Conservation (phyloP, 2,888 invertebrate species). For the Priapulus caudatus region DNA sequence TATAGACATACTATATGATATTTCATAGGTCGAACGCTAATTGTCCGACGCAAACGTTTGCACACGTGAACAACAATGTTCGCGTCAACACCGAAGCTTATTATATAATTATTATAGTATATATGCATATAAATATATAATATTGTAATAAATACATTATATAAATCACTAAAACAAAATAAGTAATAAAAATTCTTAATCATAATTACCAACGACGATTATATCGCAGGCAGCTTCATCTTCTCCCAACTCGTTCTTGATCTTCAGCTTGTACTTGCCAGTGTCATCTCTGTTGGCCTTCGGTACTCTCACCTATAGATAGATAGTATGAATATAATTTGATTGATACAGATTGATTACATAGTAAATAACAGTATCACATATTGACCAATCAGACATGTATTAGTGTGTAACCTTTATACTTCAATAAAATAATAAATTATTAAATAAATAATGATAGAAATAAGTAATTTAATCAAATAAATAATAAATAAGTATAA, state of each 20-base stretch:
- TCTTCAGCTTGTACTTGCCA: conserved; percentile 68
- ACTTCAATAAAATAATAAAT: background rate
- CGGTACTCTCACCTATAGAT: conserved; percentile 50
- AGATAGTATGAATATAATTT: too few species aligned
- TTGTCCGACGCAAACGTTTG: too few species aligned
- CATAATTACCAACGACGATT: conserved; percentile 56
- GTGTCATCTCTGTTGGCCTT: conserved; percentile 74
- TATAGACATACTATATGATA: too few species aligned
- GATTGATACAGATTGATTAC: too few species aligned
- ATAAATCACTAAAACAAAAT: background rate
- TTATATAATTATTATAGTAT: too few species aligned
- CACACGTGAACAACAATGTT: too few species aligned
- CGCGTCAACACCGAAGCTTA: too few species aligned
- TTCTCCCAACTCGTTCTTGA: conserved; percentile 71
- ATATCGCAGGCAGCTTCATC: conserved; percentile 74
- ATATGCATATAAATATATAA: too few species aligned
- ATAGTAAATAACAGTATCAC: too few species aligned
- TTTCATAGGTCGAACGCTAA: too few species aligned
- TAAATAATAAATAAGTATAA: too few species aligned
- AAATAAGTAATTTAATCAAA: too few species aligned
- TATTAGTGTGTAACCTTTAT: conserved; percentile 14
- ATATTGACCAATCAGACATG: conserved; percentile 85
- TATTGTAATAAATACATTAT: background rate
- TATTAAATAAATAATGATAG: conserved; percentile 6
- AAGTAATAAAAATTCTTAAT: background rate